A percentile compares a stretch with the other conserved stretches of the same genome.
phyloP scores from a whole-genome alignment of 2,113 vertebrate species.

The Burhinus oedicnemus region DNA sequence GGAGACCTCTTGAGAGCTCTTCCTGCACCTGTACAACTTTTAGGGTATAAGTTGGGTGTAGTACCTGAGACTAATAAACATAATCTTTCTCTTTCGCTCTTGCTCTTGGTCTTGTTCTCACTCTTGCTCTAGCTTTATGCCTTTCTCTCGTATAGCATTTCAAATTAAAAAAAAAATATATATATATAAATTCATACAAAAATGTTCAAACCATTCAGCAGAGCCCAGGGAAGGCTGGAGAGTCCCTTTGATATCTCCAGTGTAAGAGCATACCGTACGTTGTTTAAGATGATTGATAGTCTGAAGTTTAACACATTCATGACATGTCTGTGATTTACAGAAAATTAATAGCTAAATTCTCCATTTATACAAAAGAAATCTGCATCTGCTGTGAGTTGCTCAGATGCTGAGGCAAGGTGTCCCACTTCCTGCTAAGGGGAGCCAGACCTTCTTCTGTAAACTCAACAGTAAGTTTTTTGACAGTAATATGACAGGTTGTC shows the following conservation, averaged over 20 bases:
- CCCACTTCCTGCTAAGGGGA: background rate
- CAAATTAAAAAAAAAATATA: background rate
- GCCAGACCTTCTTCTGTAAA: background rate
- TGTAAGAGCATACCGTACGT: background rate
- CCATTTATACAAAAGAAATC: background rate
- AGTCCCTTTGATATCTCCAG: background rate
- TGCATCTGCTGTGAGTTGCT: background rate
- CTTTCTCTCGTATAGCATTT: background rate
- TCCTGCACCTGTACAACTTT: background rate
- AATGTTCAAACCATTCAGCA: background rate
- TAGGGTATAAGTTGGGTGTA: background rate
- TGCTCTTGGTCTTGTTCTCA: background rate
- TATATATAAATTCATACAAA: background rate
- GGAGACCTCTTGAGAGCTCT: background rate
- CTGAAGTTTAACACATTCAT: background rate
- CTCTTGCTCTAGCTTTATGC: background rate
- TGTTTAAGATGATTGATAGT: background rate
- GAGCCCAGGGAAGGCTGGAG: background rate
- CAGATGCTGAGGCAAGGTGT: background rate
- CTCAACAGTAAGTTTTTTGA: background rate
- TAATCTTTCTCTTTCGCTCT: background rate
- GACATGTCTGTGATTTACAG: background rate
- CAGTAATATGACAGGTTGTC: background rate
- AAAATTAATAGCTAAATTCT: background rate
- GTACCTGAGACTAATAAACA: background rate